A percentile compares a stretch with the other conserved stretches of the same genome.
phyloP scores from a whole-genome alignment of 64 coral and sea anemone genomes.

The Trachythela sp. region DNA sequence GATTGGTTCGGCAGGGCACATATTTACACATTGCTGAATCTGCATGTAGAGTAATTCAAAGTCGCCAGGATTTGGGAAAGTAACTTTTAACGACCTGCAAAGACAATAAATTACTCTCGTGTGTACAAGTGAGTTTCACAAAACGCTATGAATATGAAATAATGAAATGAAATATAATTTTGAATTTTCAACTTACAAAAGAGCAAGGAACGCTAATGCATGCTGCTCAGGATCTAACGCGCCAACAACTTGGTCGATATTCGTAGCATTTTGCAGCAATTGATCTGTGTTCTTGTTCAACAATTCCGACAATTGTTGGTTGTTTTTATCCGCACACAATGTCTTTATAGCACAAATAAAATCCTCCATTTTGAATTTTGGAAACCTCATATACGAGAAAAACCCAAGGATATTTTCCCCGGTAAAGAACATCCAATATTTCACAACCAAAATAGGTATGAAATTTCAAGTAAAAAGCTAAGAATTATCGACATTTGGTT shows the following conservation, averaged over 20 bases:
- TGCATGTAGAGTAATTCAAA: slow-evolving; percentile 90
- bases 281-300: slow-evolving; percentile 84
- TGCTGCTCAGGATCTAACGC: slow-evolving; percentile 96
- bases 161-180: neutral
- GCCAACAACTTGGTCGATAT: slow-evolving; percentile 80
- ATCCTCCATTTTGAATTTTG: slow-evolving; percentile 88
- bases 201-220: slow-evolving; percentile 87
- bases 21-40: slow-evolving; percentile 88
- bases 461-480: neutral
- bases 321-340: slow-evolving; percentile 92
- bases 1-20: slow-evolving; percentile 85
- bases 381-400: slow-evolving; percentile 11
- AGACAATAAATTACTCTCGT: neutral
- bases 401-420: neutral
- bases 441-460: neutral
- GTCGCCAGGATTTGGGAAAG: slow-evolving; percentile 84
- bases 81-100: slow-evolving; percentile 74
- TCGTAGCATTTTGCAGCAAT: slow-evolving; percentile 73
- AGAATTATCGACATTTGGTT: too few relatives aligned
- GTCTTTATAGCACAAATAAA: slow-evolving; percentile 80
- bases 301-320: slow-evolving; percentile 78
- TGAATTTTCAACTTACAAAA: slow-evolving; percentile 61
- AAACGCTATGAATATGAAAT: neutral
- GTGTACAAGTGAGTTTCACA: neutral
- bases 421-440: neutral